A percentile compares a stretch with the other conserved stretches of the same genome.
phyloP scores from a whole-genome alignment of 2,113 vertebrate genomes.

The Campylorhamphus procurvoides region DNA sequence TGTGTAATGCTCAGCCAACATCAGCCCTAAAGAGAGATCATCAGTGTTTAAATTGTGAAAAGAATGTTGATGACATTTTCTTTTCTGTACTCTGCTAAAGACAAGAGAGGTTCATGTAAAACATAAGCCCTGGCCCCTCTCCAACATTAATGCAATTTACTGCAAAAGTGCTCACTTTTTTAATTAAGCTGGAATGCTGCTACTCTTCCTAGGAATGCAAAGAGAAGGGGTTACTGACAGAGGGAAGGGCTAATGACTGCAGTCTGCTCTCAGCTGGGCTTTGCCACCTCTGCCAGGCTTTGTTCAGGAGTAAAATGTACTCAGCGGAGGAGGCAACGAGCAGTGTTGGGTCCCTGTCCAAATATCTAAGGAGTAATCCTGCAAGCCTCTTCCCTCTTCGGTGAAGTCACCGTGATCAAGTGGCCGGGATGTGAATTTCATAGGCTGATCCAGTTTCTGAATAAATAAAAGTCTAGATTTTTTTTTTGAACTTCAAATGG shows the following conservation, averaged over 20 bases:
- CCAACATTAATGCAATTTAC: conserved; percentile 45
- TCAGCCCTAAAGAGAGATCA: conserved; percentile 31
- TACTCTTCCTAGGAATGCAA: conserved; percentile 40
- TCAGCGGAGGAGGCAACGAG: neutral
- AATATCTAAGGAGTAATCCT: conserved; percentile 31
- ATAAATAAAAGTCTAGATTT: conserved; percentile 61
- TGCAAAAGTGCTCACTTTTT: conserved; percentile 57
- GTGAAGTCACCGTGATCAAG: conserved; percentile 56
- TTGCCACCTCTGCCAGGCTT: conserved; percentile 1
- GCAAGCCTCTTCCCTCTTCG: neutral
- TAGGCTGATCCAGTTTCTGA: conserved; percentile 64
- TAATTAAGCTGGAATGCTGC: conserved; percentile 58
- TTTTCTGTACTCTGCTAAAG: conserved; percentile 1
- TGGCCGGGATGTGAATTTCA: conserved; percentile 55
- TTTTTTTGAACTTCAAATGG: conserved; percentile 53
- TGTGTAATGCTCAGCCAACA: neutral
- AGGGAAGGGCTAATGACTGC: conserved; percentile 24
- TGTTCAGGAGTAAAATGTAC: neutral
- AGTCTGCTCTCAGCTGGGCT: neutral
- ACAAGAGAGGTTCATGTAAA: conserved; percentile 62
- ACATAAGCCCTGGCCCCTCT: conserved; percentile 46
- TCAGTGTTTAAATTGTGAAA: conserved; percentile 42
- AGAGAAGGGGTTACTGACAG: conserved; percentile 11
- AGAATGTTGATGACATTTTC: conserved; percentile 66
- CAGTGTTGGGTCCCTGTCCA: neutral